Conservation (phyloP, 2,888 invertebrate genomes). For the Clivina fossor region DNA sequence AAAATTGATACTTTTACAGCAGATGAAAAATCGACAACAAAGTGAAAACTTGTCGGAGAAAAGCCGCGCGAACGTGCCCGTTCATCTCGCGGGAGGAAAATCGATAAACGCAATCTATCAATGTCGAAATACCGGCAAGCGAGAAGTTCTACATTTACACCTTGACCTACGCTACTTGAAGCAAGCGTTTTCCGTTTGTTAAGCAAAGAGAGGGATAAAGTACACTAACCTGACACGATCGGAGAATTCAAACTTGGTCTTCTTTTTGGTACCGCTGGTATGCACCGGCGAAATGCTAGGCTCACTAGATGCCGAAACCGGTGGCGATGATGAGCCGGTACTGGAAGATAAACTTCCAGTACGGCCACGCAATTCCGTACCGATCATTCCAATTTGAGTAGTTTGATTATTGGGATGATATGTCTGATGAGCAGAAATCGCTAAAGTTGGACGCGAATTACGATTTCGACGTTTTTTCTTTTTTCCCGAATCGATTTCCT, state of each 20-base stretch:
- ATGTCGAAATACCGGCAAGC: constrained; percentile 8
- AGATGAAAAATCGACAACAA: too few relatives aligned
- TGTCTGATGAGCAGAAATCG: constrained; percentile 57
- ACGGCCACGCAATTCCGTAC: constrained; percentile 60
- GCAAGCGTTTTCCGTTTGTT: constrained; percentile 6
- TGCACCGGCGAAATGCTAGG: constrained; percentile 74
- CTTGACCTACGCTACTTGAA: constrained; percentile 27
- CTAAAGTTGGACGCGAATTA: constrained; percentile 63
- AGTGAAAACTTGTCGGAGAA: too few relatives aligned
- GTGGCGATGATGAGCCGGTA: constrained; percentile 79
- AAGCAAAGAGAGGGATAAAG: constrained; percentile 13
- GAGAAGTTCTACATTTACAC: constrained; percentile 24
- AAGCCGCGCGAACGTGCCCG: background rate
- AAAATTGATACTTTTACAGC: too few relatives aligned
- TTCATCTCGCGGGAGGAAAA: background rate
- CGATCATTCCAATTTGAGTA: too few relatives aligned
- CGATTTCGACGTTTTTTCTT: constrained; percentile 70
- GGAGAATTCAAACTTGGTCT: constrained; percentile 76
- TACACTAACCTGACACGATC: constrained; percentile 77
- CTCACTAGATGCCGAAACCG: constrained; percentile 74
- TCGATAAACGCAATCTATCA: constrained; percentile 28
- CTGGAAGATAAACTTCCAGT: constrained; percentile 78
- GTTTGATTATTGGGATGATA: constrained; percentile 50
- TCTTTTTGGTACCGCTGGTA: constrained; percentile 66
- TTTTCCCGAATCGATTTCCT: constrained; percentile 58